Conservation (phyloP, 2,113 vertebrate species). For the mouse (Mus musculus) region DNA sequence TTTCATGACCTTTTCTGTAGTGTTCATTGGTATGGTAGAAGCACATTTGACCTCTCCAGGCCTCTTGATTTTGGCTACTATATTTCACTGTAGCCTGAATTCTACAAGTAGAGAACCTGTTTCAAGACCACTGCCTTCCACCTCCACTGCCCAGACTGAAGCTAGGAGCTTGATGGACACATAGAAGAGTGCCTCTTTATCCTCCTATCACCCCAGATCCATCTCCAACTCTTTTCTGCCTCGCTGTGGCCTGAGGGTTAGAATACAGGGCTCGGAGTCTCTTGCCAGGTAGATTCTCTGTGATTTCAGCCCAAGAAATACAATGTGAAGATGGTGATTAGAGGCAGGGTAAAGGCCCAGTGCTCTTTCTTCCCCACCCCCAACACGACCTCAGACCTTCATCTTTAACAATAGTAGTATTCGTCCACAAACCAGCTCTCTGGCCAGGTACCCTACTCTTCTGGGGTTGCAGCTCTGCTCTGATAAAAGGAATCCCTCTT, state of each 20-base stretch:
- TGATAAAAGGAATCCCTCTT: neutral
- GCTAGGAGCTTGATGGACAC: neutral
- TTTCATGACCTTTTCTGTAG: neutral
- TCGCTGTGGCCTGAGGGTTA: neutral
- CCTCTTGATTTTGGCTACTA: too few species aligned
- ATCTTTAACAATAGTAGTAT: neutral
- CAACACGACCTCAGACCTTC: neutral
- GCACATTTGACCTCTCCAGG: neutral
- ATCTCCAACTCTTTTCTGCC: neutral
- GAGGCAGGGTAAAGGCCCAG: neutral
- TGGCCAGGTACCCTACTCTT: neutral
- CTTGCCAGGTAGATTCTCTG: neutral
- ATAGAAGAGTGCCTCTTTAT: neutral
- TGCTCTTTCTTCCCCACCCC: neutral
- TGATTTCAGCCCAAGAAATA: neutral
- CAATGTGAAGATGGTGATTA: fast-evolving
- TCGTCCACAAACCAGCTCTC: neutral
- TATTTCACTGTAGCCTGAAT: neutral
- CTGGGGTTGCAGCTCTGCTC: neutral
- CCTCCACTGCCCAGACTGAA: neutral
- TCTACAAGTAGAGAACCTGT: fast-evolving
- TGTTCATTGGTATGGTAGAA: fast-evolving
- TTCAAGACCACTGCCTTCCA: too few species aligned
- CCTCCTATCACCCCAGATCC: neutral
- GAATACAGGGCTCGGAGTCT: neutral